phyloP scores from a whole-genome alignment of 1,140 invertebrate genomes.

The Dolichoris vasculosae region DNA sequence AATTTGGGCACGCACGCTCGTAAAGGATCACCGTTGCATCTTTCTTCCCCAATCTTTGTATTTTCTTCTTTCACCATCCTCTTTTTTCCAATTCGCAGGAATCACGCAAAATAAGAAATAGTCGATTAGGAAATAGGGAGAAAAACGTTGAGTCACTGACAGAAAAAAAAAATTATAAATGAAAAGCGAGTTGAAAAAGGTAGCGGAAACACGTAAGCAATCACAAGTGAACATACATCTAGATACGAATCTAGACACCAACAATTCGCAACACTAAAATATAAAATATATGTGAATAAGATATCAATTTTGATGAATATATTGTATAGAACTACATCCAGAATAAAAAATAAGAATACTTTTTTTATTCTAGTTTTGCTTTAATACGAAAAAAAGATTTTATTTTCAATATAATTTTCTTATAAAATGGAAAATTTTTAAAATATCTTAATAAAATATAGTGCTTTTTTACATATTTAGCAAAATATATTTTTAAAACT shows the following conservation, averaged over 20 bases:
- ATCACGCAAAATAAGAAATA: neutral
- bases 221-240: neutral
- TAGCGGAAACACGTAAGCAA: slow-evolving; percentile 18
- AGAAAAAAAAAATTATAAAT: slow-evolving; percentile 8
- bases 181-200: neutral
- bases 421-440: too few species aligned
- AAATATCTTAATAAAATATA: too few species aligned
- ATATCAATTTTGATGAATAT: neutral
- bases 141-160: neutral
- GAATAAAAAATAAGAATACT: too few species aligned
- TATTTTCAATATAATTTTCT: too few species aligned
- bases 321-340: too few species aligned
- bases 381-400: too few species aligned
- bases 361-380: too few species aligned
- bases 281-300: neutral
- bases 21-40: neutral
- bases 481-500: too few species aligned
- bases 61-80: neutral
- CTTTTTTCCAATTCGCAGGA: neutral
- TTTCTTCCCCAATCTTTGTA: neutral
- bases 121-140: neutral
- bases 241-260: slow-evolving; percentile 1
- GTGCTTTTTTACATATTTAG: neutral
- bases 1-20: neutral
- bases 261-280: neutral